Conservation (phyloP, 2,888 invertebrate species). For the Drosophila paramelanica region DNA sequence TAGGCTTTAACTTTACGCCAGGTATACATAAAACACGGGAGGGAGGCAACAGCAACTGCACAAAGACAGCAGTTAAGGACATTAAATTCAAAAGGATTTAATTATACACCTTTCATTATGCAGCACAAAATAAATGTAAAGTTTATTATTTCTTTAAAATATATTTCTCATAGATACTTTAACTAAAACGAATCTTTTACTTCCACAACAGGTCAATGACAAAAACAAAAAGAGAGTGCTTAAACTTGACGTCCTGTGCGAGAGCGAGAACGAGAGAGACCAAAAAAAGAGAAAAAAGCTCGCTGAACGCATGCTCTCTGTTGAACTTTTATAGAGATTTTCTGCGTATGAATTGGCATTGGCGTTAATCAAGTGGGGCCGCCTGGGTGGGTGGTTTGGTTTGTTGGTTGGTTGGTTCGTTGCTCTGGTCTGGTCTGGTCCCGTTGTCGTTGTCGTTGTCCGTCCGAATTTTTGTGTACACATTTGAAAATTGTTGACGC, state of each 20-base stretch:
- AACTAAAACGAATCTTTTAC: slow-evolving; percentile 27
- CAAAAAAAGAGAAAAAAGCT: slow-evolving; percentile 51
- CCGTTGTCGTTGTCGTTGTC: slow-evolving; percentile 18
- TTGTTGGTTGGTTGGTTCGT: slow-evolving; percentile 17
- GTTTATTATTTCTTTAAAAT: not conserved
- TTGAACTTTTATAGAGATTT: slow-evolving; percentile 73
- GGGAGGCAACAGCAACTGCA: not conserved
- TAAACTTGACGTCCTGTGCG: slow-evolving; percentile 44
- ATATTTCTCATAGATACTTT: slow-evolving; percentile 14
- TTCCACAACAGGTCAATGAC: slow-evolving; percentile 78
- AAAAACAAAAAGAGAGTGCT: slow-evolving; percentile 64
- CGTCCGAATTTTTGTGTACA: slow-evolving; percentile 78
- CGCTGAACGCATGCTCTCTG: slow-evolving; percentile 72
- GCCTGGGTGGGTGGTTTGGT: slow-evolving; percentile 41
- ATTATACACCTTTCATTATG: not conserved
- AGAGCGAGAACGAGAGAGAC: not conserved
- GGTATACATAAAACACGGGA: slow-evolving; percentile 51
- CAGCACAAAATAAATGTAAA: not conserved
- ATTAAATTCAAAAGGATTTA: no score
- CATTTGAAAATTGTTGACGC: slow-evolving; percentile 78
- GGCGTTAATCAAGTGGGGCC: slow-evolving; percentile 75
- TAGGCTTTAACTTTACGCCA: slow-evolving; percentile 48
- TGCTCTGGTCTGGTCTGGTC: slow-evolving; percentile 37
- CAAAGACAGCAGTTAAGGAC: not conserved
- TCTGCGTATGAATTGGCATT: slow-evolving; percentile 78